Evolutionary conservation across 2,797 vertebrate species (phyloP), one percentile per base, ranked within the genome.

Genomic region (Mycteria americana): DNA sequence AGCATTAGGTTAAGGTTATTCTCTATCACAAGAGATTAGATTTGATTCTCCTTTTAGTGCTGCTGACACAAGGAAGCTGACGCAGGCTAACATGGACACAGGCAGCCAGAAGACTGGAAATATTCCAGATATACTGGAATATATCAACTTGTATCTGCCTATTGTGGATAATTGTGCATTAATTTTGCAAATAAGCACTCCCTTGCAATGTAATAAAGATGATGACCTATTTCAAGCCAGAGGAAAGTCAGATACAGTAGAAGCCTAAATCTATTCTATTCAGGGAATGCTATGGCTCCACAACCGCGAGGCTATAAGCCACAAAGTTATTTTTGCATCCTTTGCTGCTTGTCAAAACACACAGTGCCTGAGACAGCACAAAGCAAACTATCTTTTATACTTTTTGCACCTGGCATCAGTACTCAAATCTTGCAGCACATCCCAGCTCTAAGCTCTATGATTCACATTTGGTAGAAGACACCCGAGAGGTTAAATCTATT

Each of bases 141-240:
- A 75, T 72, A 95, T 94, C 96, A 86, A 53, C 86, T 96, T 57
- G 33, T 85, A 95, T 85, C 78, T 95, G 81, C 75, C 91, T 76
- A 88, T 64, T 89, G 81, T 65, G 53, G 94, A 80, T 95, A 96
- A 95, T 2, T 68, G 60, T 69, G 76, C 94, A 95, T 94, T 97
- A 96, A 97, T 95, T 95, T 93, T 88, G 75, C 92, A 93, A 94
- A 95, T 91, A 96, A 96, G 86, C 94, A 81, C 67, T 91, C 84
- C 72, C 70, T 74, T 87, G 88, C 88, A 95, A 93, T n/a, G 56
- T 77, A 95, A 95, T 96, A 94, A 96, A 95, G 89, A 91, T 2
- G 5, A 85, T 45, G 48, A 94, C 88, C 93, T 93, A 91, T 64
- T 95, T 91, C 72, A 92, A 95, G 78, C 51, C 86, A 92, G 77